Evolutionary conservation across 2,888 invertebrate genomes (phyloP).

Genomic region (Branchipolynoe longqiensis): DNA sequence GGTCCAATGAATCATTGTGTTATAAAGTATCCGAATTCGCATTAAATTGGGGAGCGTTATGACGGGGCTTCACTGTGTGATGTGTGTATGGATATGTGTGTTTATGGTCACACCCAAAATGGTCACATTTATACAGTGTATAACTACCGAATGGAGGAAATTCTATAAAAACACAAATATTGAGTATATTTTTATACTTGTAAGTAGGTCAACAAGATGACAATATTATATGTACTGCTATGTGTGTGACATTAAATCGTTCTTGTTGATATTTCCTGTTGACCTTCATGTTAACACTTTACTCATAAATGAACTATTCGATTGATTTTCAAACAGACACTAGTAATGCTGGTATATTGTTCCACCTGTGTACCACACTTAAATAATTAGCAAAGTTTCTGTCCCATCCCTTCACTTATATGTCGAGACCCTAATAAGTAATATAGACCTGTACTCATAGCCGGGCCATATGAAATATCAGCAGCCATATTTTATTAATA

Average conservation of each 20-base stretch:
- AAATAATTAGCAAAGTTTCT: background rate
- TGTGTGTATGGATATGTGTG: no score
- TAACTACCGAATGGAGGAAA: no score
- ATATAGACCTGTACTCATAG: background rate
- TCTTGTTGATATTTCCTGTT: conserved; percentile 52
- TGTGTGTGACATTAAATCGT: conserved; percentile 1
- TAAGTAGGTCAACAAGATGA: conserved; percentile 39
- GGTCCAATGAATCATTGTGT: no score
- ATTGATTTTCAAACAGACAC: background rate
- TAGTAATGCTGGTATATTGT: background rate
- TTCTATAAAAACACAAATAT: no score
- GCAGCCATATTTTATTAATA: no score
- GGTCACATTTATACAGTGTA: no score
- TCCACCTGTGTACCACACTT: background rate
- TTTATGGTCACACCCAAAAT: no score
- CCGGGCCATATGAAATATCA: no score
- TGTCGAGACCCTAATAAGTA: background rate
- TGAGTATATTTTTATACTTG: conserved; percentile 39
- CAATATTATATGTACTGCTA: conserved; percentile 19
- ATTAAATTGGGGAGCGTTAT: no score
- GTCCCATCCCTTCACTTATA: background rate
- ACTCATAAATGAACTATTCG: background rate
- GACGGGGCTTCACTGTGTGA: no score
- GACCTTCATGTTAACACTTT: conserved; percentile 6
- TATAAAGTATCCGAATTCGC: no score